phyloP scores from a whole-genome alignment of 2,113 vertebrate species.

The Crotalus tigris region DNA sequence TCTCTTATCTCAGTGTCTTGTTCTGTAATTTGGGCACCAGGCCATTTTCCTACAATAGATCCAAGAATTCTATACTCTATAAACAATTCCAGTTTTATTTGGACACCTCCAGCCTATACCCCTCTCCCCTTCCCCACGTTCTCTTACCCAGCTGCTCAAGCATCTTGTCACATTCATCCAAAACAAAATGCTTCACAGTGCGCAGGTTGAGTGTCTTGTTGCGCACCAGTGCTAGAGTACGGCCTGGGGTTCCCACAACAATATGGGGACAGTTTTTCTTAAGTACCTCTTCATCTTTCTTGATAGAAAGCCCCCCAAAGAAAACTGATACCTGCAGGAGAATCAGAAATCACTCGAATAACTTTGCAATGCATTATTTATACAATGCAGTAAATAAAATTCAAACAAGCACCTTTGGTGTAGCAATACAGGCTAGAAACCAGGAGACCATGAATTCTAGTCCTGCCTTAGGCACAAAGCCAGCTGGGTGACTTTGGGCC shows the following conservation, averaged over 20 bases:
- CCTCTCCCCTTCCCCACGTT: background rate
- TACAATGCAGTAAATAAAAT: background rate
- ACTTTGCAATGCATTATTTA: background rate
- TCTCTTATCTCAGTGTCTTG: background rate
- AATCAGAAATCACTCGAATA: background rate
- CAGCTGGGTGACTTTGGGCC: background rate
- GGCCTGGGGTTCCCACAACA: slow-evolving; percentile 81
- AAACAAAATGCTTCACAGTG: slow-evolving; percentile 84
- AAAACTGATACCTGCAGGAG: slow-evolving; percentile 78
- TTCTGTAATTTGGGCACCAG: background rate
- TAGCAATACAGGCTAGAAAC: background rate
- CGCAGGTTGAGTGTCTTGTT: slow-evolving; percentile 82
- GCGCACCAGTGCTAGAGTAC: slow-evolving; percentile 77
- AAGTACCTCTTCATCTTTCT: slow-evolving; percentile 81
- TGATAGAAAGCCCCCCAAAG: slow-evolving; percentile 81
- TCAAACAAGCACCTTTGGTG: background rate
- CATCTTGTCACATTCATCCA: slow-evolving; percentile 87
- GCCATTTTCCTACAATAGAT: background rate
- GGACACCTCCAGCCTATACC: background rate
- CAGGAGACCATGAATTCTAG: background rate
- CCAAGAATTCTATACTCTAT: background rate
- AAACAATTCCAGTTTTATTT: background rate
- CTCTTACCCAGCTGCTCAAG: slow-evolving; percentile 80
- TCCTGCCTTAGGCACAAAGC: background rate
- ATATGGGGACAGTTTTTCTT: slow-evolving; percentile 83